A percentile compares a stretch with the other conserved stretches of the same genome.
Evolutionary conservation across 2,797 vertebrate genomes (phyloP).

Genomic region (Channa striata): DNA sequence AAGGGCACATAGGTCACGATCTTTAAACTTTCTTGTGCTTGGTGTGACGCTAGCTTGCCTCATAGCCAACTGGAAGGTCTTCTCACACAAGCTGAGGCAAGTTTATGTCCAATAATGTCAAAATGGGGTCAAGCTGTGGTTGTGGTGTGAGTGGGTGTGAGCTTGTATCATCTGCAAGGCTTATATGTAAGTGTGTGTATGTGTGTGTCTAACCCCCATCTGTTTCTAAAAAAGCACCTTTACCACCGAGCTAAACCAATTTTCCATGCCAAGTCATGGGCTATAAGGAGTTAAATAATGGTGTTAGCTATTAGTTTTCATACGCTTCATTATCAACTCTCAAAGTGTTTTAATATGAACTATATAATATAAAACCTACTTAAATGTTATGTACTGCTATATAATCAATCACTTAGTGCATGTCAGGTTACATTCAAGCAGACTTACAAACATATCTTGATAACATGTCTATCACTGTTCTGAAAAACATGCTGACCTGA

Average conservation of each 20-base stretch:
- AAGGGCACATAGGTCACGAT: slow-evolving; percentile 9
- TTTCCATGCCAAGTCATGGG: slow-evolving; percentile 20
- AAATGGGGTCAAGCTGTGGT: slow-evolving; percentile 11
- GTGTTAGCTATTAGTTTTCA: slow-evolving; percentile 33
- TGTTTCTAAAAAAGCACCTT: slow-evolving; percentile 33
- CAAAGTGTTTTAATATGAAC: not conserved
- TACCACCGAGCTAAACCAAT: slow-evolving; percentile 21
- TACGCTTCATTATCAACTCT: not conserved
- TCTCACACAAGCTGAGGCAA: not conserved
- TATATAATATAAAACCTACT: not conserved
- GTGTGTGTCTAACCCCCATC: slow-evolving; percentile 24
- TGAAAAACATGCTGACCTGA: slow-evolving; percentile 15
- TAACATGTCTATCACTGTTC: not conserved
- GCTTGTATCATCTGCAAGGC: slow-evolving; percentile 16
- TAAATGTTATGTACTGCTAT: not conserved
- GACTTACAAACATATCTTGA: not conserved
- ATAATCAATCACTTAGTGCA: not conserved
- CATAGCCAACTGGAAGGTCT: not conserved
- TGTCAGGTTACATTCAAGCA: not conserved
- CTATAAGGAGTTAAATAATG: slow-evolving; percentile 30
- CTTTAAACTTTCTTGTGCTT: not conserved
- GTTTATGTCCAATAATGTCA: slow-evolving; percentile 14
- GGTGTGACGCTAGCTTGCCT: not conserved
- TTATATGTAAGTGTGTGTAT: slow-evolving; percentile 6
- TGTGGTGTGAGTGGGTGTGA: slow-evolving; percentile 17